Evolutionary conservation across 2,113 vertebrate species (phyloP), one percentile per base, ranked within the genome.

Genomic region (Perccottus glenii): DNA sequence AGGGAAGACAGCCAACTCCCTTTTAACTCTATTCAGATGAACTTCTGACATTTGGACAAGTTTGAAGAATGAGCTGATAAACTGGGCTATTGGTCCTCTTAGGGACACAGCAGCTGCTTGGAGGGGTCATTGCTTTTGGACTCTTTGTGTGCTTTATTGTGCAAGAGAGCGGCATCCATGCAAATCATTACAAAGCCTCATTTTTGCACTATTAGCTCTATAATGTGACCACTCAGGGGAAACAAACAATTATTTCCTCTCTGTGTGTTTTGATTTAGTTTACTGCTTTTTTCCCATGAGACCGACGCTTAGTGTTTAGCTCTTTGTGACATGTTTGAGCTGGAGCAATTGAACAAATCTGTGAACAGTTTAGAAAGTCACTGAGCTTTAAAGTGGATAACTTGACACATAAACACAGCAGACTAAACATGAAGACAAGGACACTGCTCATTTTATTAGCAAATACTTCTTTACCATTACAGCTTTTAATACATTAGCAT

Each of bases 11-110:
- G 75, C 75, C 75, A 73, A 63, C 69, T 77, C 70, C 68, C 78
- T 87, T 88, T 85, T 77, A 82, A 81, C 74, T 85, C 81, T 71
- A 85, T 83, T 83, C 59, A 81, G 70, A 81, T 88, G 82, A 89
- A 85, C 84, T 80, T 64, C 72, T 81, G 80, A 80, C 75, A 15
- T 70, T 68, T 6, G 14, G 52, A 73, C 19, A 49, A 67, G 69
- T 36, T n/a, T 42, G 72, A 69, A 57, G 59, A 65, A 60, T 57
- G 52, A 32, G 64, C 48, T 9, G 57, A 65, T 75, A 72, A 78
- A 81, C 81, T 40, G 67, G 58, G 74, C 53, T 3, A 49, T 51
- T 53, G 77, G 55, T 64, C 67, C 63, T 78, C 50, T 36, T 35
- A 9, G 70, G 64, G 55, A 67, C 66, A 11, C 9, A 40, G 66